Evolutionary conservation across 2,797 vertebrate genomes (phyloP).

Genomic region (Chelidonichthys spinosus): DNA sequence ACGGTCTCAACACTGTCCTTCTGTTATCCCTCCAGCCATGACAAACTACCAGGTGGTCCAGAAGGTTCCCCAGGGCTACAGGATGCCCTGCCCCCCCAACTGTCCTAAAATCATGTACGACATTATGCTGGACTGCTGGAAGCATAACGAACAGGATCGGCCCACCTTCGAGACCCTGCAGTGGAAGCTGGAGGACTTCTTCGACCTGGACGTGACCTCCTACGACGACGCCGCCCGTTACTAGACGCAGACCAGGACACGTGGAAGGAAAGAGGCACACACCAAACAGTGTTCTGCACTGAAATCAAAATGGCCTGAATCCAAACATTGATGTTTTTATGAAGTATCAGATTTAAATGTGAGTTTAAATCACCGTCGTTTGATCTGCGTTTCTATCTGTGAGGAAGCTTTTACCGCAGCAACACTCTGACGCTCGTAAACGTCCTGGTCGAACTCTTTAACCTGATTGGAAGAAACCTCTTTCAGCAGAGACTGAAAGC

Average conservation of each 20-base stretch:
- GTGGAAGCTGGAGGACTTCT: conserved; percentile 87
- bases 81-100: conserved; percentile 83
- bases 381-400: background rate
- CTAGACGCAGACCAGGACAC: conserved; percentile 15
- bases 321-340: background rate
- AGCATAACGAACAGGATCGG: conserved; percentile 63
- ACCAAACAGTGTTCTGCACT: background rate
- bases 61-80: conserved; percentile 84
- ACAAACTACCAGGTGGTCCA: conserved; percentile 88
- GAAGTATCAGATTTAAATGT: conserved; percentile 2
- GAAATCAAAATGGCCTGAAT: conserved; percentile 16
- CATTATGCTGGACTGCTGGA: conserved; percentile 94
- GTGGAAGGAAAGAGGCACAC: background rate
- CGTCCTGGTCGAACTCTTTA: no score
- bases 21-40: conserved; percentile 80
- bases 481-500: conserved; percentile 17
- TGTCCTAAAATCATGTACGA: conserved; percentile 86
- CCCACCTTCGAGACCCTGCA: conserved; percentile 91
- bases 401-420: background rate
- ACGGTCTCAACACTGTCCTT: background rate
- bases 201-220: conserved; percentile 75
- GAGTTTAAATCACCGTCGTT: background rate
- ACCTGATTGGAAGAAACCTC: conserved; percentile 7
- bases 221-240: conserved; percentile 73
- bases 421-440: conserved; percentile 15